phyloP scores from a whole-genome alignment of 2,888 invertebrate genomes.

The Tenthredo scrophulariae region DNA sequence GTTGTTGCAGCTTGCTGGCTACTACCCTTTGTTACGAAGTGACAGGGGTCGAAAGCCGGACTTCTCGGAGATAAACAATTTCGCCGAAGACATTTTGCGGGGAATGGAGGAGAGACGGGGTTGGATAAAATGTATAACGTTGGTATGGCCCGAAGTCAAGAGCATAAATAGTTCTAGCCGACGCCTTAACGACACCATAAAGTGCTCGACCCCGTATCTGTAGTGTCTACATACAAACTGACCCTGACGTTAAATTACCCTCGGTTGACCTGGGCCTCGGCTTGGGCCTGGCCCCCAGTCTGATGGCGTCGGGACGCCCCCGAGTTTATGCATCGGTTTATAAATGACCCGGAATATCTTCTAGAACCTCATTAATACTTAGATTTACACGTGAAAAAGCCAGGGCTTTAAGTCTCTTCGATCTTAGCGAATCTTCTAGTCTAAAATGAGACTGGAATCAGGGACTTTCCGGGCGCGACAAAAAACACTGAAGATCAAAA shows the following conservation, averaged over 20 bases:
- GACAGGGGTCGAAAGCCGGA: constrained; percentile 44
- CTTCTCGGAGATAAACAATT: constrained; percentile 53
- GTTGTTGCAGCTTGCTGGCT: constrained; percentile 27
- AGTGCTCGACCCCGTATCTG: constrained; percentile 54
- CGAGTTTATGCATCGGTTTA: constrained; percentile 29
- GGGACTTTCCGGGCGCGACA: neutral
- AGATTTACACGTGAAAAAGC: neutral
- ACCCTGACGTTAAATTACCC: constrained; percentile 56
- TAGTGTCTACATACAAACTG: constrained; percentile 49
- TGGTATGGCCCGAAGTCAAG: constrained; percentile 43
- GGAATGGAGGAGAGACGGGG: neutral
- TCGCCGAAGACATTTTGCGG: constrained; percentile 42
- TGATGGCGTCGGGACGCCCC: constrained; percentile 14
- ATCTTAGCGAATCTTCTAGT: neutral
- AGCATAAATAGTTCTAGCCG: constrained; percentile 57
- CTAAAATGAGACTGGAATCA: neutral
- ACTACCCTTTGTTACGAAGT: constrained; percentile 39
- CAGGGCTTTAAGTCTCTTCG: neutral
- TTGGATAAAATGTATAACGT: constrained; percentile 55
- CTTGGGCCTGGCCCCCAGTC: neutral
- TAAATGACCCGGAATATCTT: constrained; percentile 8
- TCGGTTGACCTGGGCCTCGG: constrained; percentile 25
- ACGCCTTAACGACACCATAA: constrained; percentile 60
- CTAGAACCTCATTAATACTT: neutral
- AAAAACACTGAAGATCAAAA: neutral